A percentile compares a stretch with the other conserved stretches of the same genome.
These are phyloP conservation scores for Aphelocoma coerulescens DNA, from an alignment of 2,113 vertebrate species.

Conservation along the genomic window DNA sequence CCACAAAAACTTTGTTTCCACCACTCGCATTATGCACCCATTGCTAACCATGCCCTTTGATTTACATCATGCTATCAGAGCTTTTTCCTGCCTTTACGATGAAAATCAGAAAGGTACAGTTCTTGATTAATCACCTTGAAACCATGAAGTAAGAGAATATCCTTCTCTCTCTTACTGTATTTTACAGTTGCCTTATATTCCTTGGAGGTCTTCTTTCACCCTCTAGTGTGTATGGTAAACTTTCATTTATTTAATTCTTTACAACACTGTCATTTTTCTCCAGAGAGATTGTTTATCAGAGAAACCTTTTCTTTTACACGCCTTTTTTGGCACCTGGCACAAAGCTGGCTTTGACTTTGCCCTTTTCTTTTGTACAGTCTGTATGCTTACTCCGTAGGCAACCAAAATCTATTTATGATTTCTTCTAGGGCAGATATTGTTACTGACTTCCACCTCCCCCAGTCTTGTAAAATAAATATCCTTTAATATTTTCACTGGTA, in stretches of 20 bases:
- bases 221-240: background rate
- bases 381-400: background rate
- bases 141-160: background rate
- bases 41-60: background rate
- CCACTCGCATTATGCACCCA: background rate
- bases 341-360: background rate
- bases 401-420: background rate
- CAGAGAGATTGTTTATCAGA: rapidly evolving
- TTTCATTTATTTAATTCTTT: background rate
- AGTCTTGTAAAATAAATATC: background rate
- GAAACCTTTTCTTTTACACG: background rate
- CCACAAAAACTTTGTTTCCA: background rate
- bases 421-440: background rate
- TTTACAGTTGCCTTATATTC: background rate
- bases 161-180: background rate
- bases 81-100: background rate
- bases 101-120: background rate
- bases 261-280: background rate
- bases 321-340: background rate
- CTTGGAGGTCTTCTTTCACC: background rate
- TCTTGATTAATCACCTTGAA: background rate
- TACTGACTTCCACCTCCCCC: background rate
- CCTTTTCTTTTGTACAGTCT: background rate
- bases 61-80: background rate
- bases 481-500: background rate